Base-by-base conservation (phyloP, 2,888 invertebrate species). In the Orthosia incerta region DNA sequence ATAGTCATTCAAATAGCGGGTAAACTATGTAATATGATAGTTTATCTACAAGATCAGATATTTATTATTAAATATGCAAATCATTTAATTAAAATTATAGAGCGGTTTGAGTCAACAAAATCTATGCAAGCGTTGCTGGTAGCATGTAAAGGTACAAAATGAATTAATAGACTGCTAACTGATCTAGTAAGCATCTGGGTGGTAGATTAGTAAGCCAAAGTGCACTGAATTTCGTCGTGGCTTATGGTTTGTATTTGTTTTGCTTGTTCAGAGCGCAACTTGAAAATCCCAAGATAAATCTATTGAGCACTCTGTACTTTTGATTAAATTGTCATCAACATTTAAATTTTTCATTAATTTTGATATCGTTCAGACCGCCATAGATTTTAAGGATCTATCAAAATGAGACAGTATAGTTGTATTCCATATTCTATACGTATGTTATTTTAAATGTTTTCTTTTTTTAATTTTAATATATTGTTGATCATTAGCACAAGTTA, bases 21-120 rank as follows among this genome's bases (percentile, higher is more conserved):
- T 82, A 74, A 78, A 57, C 62, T 79, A 12, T 56, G 71, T 62
- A 62, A 71, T 65, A 13, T 59, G 5, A 71, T 71, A 71, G 39
- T 48, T 48, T 13, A 13, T 45, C 2, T 46, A 65, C n/a, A 31
- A 50, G 13, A n/a, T 4, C 18, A 4, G 51, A 16, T n/a, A 55
- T 48, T 39, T 63, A 26, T 51, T 56, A 16, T 23, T 3, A 48
- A 15, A 12, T 31, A 56, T 16, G 55, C 13, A 51, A 67, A 48
- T 46, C 0, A 26, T 76, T 68, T 26, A 18, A 53, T 53, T 18
- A 26, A 51, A 68, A 67, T 60, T 18, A 39, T 48, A 20, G 2
- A 45, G 16, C 0, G 0, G n/a, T 51, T 66, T 23, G 0, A 48
- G 15, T 4, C 2, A n/a, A 45, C 0, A 16, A 55, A 48, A 45